Base-by-base conservation (phyloP, 1,140 invertebrate species). In the Brachystomella parvula region DNA sequence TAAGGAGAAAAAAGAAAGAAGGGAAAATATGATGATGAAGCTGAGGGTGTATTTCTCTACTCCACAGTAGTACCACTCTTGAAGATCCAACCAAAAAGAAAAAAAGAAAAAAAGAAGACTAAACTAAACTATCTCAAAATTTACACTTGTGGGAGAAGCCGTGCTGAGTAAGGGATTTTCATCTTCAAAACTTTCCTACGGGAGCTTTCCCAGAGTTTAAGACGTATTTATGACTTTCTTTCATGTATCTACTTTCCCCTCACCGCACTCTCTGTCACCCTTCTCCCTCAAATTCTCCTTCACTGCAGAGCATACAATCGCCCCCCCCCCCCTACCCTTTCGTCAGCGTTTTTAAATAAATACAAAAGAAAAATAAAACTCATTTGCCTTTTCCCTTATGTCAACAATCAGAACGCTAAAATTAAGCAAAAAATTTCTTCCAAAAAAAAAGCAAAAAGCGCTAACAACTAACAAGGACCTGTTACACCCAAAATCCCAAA, bases 171-270 rank as follows among this genome's bases (percentile, higher is more conserved):
- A 53, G 24, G 49, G 49, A 53, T 53, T 53, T 53, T 53, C 49
- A 17, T 24, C 49, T 24, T 53, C 12, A 53, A 53, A 53, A 24
- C 6, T 53, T 53, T 53, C 24, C 49, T 9, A 24, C 15, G 6
- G 49, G 24, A 6, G 12, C 35, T 39, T 53, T 26, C 24, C 9
- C 49, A 24, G 15, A 53, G 49, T 53, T 53, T 53, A 53, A 53
- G 49, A 53, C 24, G 49, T 53, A 53, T 53, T 53, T 53, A 53
- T 53, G 49, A 53, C 49, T 53, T 53, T 53, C 49, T 53, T 53
- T 53, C 49, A 53, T 53, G 49, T 53, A 53, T 9, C 49, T 53
- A n/a, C n/a, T n/a, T n/a, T n/a, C n/a, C 9, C 39, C 6, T 12
- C 21, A 6, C 49, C 21, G 24, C 6, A 24, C 49, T 53, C 24